These are phyloP conservation scores for Drosophila lacicola DNA, from an alignment of 2,888 invertebrate genomes.

Conservation along the genomic window DNA sequence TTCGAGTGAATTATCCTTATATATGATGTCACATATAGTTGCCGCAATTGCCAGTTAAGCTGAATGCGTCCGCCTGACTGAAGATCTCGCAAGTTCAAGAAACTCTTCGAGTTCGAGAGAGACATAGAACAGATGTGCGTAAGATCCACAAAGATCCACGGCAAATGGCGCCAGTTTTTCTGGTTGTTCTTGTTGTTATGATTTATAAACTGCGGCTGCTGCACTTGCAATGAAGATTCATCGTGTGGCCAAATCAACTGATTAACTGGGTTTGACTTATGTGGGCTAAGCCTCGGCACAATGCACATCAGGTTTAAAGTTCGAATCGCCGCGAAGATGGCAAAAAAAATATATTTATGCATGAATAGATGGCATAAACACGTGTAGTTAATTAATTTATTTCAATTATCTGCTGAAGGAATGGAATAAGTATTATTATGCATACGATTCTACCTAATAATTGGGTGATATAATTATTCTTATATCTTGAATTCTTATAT, in stretches of 20 bases:
- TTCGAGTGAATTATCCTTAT: constrained; percentile 71
- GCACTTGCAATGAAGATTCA: constrained; percentile 46
- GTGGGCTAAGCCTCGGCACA: constrained; percentile 25
- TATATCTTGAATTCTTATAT: too few relatives aligned
- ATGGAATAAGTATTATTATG: too few relatives aligned
- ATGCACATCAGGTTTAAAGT: too few relatives aligned
- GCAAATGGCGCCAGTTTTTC: constrained; percentile 53
- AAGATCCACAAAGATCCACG: constrained; percentile 37
- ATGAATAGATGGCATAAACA: too few relatives aligned
- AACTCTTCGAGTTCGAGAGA: constrained; percentile 48
- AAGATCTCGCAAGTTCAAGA: constrained; percentile 60
- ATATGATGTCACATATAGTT: constrained; percentile 73
- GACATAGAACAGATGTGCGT: background rate
- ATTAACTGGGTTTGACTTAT: constrained; percentile 48
- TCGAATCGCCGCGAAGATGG: too few relatives aligned
- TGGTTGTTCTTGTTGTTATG: constrained; percentile 47
- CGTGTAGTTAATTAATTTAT: too few relatives aligned
- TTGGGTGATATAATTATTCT: too few relatives aligned
- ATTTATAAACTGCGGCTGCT: constrained; percentile 38
- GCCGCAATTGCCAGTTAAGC: constrained; percentile 64
- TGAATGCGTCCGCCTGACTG: constrained; percentile 31
- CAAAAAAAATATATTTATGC: too few relatives aligned
- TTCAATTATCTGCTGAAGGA: too few relatives aligned
- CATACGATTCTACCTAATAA: too few relatives aligned
- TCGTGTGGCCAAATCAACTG: constrained; percentile 26